Base-by-base conservation (phyloP, 2,888 invertebrate genomes). In the Ferrisia virgata region DNA sequence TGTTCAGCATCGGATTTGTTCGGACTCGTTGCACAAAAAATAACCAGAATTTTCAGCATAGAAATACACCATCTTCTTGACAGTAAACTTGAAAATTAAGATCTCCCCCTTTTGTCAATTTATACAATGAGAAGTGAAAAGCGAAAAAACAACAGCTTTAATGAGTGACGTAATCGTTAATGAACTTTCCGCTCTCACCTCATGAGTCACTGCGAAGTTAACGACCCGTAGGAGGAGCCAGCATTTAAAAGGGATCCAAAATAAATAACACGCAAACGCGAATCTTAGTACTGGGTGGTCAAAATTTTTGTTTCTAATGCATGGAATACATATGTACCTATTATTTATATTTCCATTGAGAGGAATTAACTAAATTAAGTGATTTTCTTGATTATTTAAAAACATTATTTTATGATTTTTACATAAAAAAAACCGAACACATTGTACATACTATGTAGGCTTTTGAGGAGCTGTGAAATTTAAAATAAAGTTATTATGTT, bases 151-250 rank as follows among this genome's bases (percentile, higher is more conserved):
- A 72, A 72, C 72, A 72, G 72, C 33, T 72, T 31, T 72, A 72
- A 72, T 72, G 72, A 72, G 72, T 72, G 72, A 72, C 72, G 72
- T 72, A 72, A 72, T 72, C 72, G 28, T 33, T 72, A 72, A 72
- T 72, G 72, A 72, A 72, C 72, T 72, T 72, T 72, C 72, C 33
- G 31, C 31, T 72, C 72, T 72, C 31, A 72, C 33, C 72, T 72
- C 33, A 72, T 72, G 72, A 58, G 22, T 72, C 72, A 72, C 72
- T 33, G 25, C n/a, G n/a, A 72, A 72, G 31, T 33, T 33, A 15
- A 72, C 28, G 11, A 72, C 13, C n/a, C 6, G 33, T 72, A 33
- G 72, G 72, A 72, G 72, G 72, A 72, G 72, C 72, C n/a, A 25
- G 15, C n/a, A 72, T 72, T 72, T n/a, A n/a, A n/a, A 28, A 33